These are phyloP conservation scores for Cottoperca gobio DNA, from an alignment of 2,797 vertebrate genomes.

Conservation along the genomic window DNA sequence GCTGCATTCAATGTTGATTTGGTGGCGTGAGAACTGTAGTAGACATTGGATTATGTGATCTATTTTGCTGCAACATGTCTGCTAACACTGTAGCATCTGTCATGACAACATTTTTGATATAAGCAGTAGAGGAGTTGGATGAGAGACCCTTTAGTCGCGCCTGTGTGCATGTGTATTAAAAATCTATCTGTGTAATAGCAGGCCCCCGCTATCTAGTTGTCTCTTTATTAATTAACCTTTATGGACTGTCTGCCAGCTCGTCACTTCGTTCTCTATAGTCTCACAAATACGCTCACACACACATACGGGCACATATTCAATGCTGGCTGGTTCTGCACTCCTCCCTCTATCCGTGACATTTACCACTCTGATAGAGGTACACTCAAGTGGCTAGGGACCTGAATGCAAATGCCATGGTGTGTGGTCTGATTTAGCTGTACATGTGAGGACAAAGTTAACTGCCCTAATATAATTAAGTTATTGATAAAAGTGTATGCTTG, in stretches of 20 bases:
- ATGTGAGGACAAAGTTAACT: slow-evolving; percentile 17
- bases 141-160: slow-evolving; percentile 30
- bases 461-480: slow-evolving; percentile 19
- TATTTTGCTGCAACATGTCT: slow-evolving; percentile 17
- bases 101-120: slow-evolving; percentile 20
- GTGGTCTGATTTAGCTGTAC: slow-evolving; percentile 18
- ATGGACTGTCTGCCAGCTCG: slow-evolving; percentile 80
- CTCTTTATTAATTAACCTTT: slow-evolving; percentile 87
- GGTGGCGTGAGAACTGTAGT: slow-evolving; percentile 10
- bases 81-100: slow-evolving; percentile 23
- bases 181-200: slow-evolving; percentile 48
- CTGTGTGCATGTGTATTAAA: slow-evolving; percentile 39
- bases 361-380: slow-evolving; percentile 76
- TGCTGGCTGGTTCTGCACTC: slow-evolving; percentile 18
- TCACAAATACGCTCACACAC: slow-evolving; percentile 28
- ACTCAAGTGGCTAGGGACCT: slow-evolving; percentile 56
- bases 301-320: slow-evolving; percentile 18
- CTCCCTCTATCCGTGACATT: slow-evolving; percentile 77
- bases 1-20: slow-evolving; percentile 13
- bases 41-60: slow-evolving; percentile 25
- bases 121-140: slow-evolving; percentile 20
- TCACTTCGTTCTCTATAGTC: slow-evolving; percentile 71
- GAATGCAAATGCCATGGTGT: slow-evolving; percentile 58
- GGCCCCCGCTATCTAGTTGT: slow-evolving; percentile 54
- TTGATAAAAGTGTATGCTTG: slow-evolving; percentile 8